Conservation (phyloP, 2,888 invertebrate genomes). For the Hyposoter dolosus region DNA sequence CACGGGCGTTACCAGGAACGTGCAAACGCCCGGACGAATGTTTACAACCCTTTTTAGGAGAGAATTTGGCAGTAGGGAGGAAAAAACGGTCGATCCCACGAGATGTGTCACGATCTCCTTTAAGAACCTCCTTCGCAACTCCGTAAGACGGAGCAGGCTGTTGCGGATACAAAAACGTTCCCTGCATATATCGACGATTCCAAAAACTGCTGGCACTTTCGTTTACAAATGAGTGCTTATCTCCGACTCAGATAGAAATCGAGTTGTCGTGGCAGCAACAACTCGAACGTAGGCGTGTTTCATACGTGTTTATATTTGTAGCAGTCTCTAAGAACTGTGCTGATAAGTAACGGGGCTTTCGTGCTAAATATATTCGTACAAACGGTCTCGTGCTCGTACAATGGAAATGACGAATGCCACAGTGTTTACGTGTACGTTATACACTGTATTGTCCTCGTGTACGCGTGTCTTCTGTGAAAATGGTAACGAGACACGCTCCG, state of each 20-base stretch:
- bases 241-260: slow-evolving; percentile 21
- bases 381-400: slow-evolving; percentile 43
- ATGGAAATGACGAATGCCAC: slow-evolving; percentile 55
- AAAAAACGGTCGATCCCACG: background rate
- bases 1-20: slow-evolving; percentile 73
- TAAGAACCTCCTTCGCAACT: background rate
- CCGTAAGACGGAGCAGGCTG: background rate
- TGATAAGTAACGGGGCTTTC: slow-evolving; percentile 33
- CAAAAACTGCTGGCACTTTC: background rate
- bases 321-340: background rate
- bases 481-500: slow-evolving; percentile 45
- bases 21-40: slow-evolving; percentile 70
- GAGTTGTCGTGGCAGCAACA: background rate
- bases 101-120: background rate
- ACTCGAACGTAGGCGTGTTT: slow-evolving; percentile 1
- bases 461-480: slow-evolving; percentile 47
- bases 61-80: background rate
- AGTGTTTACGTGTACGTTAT: slow-evolving; percentile 27
- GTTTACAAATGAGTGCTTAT: slow-evolving; percentile 33
- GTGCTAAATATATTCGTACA: slow-evolving; percentile 41
- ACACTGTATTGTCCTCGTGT: slow-evolving; percentile 4
- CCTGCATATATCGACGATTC: background rate
- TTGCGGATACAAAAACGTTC: background rate
- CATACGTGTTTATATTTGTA: background rate
- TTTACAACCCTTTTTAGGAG: slow-evolving; percentile 66